A percentile compares a stretch with the other conserved stretches of the same genome.
Conservation (phyloP, 2,888 invertebrate genomes). For the Acanthosepion pharaonis region DNA sequence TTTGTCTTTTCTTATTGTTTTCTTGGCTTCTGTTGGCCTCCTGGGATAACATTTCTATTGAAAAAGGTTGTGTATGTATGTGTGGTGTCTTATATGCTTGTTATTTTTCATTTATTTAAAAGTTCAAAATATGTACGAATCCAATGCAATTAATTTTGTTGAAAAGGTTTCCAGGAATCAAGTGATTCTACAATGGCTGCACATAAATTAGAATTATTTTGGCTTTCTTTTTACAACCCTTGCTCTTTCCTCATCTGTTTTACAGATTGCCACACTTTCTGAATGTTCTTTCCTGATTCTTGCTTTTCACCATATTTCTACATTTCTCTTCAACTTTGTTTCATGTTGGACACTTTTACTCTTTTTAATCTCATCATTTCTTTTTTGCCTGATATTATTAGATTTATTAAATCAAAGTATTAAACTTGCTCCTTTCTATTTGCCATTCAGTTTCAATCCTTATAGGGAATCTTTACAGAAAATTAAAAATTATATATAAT, state of each 20-base stretch:
- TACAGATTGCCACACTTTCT: neutral
- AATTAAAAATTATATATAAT: neutral
- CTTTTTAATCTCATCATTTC: neutral
- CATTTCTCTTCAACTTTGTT: neutral
- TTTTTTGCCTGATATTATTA: neutral
- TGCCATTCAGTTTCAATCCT: neutral
- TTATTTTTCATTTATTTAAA: neutral
- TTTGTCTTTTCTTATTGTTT: neutral
- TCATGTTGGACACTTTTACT: neutral
- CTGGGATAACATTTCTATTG: conserved; percentile 33
- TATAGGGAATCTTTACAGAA: neutral
- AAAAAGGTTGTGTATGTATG: neutral
- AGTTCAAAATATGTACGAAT: neutral
- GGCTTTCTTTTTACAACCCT: neutral
- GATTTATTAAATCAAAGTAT: neutral
- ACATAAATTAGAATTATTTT: neutral
- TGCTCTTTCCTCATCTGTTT: neutral
- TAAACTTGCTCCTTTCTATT: neutral
- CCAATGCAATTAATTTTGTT: neutral
- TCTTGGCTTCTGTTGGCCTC: neutral
- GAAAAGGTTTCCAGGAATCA: neutral
- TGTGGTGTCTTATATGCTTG: neutral
- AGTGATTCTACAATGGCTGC: neutral
- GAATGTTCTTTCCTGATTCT: neutral
- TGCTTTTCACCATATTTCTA: neutral